Evolutionary conservation across 2,888 invertebrate genomes (phyloP), one percentile per base, ranked within the genome.

Genomic region (Sisyra nigra): DNA sequence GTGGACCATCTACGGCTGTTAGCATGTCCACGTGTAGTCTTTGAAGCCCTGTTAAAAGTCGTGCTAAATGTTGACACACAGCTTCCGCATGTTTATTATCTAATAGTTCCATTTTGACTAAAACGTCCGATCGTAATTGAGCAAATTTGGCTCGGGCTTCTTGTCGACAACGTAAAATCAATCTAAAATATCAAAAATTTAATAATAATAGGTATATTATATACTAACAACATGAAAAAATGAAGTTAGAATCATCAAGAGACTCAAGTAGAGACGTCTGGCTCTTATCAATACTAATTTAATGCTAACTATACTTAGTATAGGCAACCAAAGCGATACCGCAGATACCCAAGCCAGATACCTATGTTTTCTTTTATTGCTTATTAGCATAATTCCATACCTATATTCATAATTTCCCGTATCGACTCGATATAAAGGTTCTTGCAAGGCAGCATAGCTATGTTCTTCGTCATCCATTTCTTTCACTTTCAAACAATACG

Each of bases 381-480:
- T n/a, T n/a, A n/a, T n/a, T n/a, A n/a, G n/a, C n/a, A n/a, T n/a
- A n/a, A n/a, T n/a, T n/a, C n/a, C n/a, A n/a, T 49, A 76, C 69
- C 96, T 79, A 62, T 99, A 99, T 61, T 99, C 98, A 64, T 98
- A 99, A 61, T 99, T 99, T 36, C 98, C 98, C 0, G 97, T 97
- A 63, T 98, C 98, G 0, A 99, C 92, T 34, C 98, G 73, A 59
- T 98, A 98, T 31, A 98, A 65, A 0, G 96, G 94, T 58, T 99
- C 98, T 57, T 96, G 93, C 10, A 97, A 57, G 0, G 87, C 80
- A 5, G 83, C 84, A 56, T 87, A 96, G 37, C 87, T 88, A 51
- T 92, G 91, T 55, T 97, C 96, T 57, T 99, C 98, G 57, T 99
- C 98, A 53, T 99, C 98, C 88, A 99, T 87, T 63, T 99, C 98